Evolutionary conservation across 1,140 invertebrate species (phyloP), one percentile per base, ranked within the genome.

Genomic region (Anoplolepis gracilipes): DNA sequence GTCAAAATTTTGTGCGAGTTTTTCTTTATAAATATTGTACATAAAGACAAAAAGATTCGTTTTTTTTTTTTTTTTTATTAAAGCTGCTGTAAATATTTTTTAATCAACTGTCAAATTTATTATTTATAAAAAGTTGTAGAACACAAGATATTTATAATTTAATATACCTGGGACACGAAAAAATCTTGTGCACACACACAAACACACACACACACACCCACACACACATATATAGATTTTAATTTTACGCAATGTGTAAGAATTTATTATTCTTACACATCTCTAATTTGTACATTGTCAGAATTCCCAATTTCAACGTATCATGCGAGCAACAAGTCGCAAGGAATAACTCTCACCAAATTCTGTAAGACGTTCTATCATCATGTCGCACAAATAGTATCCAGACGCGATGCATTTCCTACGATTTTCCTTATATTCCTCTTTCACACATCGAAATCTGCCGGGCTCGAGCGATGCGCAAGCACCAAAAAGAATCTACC

Each of bases 341-440:
- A 55, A 22, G 16, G 49, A 75, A 79, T 73, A 39, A 19, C 42
- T 36, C 22, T 62, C 39, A 57, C 19, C 22, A 42, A 84, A 73
- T 87, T 73, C 69, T 87, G 57, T 53, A 53, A 65, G n/a, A 55
- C 39, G 62, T 62, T 81, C 33, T 70, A 55, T 86, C 85, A 67
- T 46, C 39, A 22, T 76, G 39, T 84, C 61, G 39, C 22, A 19
- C 33, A 7, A 59, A 87, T 87, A 28, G 46, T 75, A 76, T 46
- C 42, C n/a, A 53, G 57, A 59, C 55, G 25, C 57, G 39, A 33
- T 72, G 65, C 61, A 89, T 72, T 84, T 79, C 46, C 55, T 62
- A 77, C 70, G 76, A 90, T 61, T 87, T 90, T 90, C 77, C 85
- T 87, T 89, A 49, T 46, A 84, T 84, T 90, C 75, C 73, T 81